These are phyloP conservation scores for Tenthredo livida DNA, from an alignment of 2,888 invertebrate genomes.

Conservation along the genomic window DNA sequence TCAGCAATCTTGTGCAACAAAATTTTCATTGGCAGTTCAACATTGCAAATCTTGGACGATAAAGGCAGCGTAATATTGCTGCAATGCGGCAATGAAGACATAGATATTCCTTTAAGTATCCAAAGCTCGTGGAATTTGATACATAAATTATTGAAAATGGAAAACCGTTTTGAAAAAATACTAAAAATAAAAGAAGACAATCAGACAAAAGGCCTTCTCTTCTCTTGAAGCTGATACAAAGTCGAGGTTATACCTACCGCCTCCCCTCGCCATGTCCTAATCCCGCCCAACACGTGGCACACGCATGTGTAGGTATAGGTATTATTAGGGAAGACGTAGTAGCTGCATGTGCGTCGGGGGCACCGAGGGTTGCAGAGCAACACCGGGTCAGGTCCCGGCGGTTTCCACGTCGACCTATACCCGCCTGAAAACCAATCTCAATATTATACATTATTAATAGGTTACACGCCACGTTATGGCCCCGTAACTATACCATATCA, in stretches of 20 bases:
- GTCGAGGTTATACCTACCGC: neutral
- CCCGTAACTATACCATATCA: neutral
- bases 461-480: conserved; percentile 59
- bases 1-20: neutral
- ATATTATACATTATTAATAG: conserved; percentile 74
- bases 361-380: conserved; percentile 19
- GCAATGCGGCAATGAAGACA: neutral
- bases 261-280: neutral
- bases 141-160: neutral
- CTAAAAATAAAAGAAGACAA: neutral
- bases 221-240: neutral
- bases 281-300: conserved; percentile 5
- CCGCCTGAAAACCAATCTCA: conserved; percentile 71
- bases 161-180: neutral
- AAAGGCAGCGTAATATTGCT: neutral
- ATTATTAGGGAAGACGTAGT: conserved; percentile 15
- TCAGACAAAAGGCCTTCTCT: neutral
- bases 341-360: conserved; percentile 13
- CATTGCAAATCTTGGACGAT: neutral
- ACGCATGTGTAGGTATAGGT: conserved; percentile 20
- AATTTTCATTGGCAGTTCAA: neutral
- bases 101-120: too few relatives aligned
- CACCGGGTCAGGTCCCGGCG: conserved; percentile 70
- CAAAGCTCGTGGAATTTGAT: neutral
- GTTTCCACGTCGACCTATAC: conserved; percentile 57